Conservation (phyloP, 2,888 invertebrate genomes). For the Agrotis segetum region DNA sequence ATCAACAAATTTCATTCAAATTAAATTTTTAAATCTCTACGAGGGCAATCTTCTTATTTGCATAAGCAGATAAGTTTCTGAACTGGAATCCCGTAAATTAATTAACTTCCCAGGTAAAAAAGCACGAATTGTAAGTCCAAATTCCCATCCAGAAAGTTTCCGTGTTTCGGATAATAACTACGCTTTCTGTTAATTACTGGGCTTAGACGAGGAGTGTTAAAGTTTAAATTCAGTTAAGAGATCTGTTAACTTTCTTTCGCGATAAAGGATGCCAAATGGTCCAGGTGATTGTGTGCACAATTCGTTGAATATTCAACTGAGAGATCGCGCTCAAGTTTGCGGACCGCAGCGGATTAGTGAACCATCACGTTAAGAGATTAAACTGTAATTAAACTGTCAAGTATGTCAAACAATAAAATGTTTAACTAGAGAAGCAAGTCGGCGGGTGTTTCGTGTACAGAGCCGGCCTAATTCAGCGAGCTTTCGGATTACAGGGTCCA, state of each 20-base stretch:
- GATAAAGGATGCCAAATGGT: conserved; percentile 54
- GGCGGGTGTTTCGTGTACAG: conserved; percentile 53
- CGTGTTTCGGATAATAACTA: conserved; percentile 80
- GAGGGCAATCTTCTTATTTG: conserved; percentile 76
- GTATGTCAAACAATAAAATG: conserved; percentile 64
- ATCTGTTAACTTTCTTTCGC: conserved; percentile 59
- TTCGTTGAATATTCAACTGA: conserved; percentile 58
- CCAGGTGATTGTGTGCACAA: conserved; percentile 54
- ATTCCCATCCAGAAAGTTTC: conserved; percentile 80
- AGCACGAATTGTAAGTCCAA: conserved; percentile 76
- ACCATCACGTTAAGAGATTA: conserved; percentile 61
- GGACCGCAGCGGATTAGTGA: conserved; percentile 45
- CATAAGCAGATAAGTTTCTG: conserved; percentile 83
- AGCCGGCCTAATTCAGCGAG: conserved; percentile 62
- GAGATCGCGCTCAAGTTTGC: conserved; percentile 38
- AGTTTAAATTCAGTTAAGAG: conserved; percentile 74
- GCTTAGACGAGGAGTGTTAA: conserved; percentile 72
- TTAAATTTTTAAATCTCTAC: conserved; percentile 63
- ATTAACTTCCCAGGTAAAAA: conserved; percentile 86
- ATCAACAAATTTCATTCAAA: conserved; percentile 50
- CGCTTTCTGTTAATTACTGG: conserved; percentile 83
- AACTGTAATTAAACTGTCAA: conserved; percentile 69
- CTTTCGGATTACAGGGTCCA: conserved; percentile 76
- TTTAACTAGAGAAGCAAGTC: conserved; percentile 57
- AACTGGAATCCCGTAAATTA: conserved; percentile 83